Percentiles rank a stretch among this genome's conserved stretches.
Conservation (phyloP, 2,113 vertebrate species). For the Coregonus clupeaformis region DNA sequence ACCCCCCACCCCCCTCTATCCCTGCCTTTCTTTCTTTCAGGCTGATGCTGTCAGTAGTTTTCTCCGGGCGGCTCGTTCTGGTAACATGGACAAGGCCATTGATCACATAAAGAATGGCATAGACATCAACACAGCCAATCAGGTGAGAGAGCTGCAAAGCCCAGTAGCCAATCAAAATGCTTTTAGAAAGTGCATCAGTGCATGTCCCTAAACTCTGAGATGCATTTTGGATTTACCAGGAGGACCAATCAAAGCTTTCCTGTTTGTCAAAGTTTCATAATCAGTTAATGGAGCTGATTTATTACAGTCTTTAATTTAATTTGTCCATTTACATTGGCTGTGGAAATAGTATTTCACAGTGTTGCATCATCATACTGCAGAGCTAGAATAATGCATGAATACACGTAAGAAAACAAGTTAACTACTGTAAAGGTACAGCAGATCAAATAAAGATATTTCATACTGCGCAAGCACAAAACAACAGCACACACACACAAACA, state of each 20-base stretch:
- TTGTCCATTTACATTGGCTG: not conserved
- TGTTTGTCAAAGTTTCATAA: not conserved
- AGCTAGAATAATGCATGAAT: not conserved
- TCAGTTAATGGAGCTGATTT: not conserved
- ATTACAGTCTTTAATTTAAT: not conserved
- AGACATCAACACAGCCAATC: constrained; percentile 98
- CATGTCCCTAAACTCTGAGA: no score
- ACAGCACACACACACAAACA: no score
- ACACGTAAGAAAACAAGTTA: no score
- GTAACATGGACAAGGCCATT: constrained; percentile 97
- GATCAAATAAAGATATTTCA: not conserved
- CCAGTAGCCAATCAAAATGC: not conserved
- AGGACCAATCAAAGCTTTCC: not conserved
- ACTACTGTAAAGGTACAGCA: not conserved
- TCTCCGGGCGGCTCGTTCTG: constrained; percentile 92
- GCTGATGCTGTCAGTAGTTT: constrained; percentile 95
- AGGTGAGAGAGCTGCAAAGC: constrained; percentile 80
- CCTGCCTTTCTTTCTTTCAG: constrained; percentile 63
- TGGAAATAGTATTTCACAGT: not conserved
- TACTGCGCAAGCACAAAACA: no score
- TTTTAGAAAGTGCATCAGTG: no score
- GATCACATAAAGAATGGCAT: constrained; percentile 96
- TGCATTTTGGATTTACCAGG: no score
- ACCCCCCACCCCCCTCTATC: constrained; percentile 38
- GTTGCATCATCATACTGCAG: constrained; percentile 6